Evolutionary conservation across 1,140 invertebrate genomes (phyloP).

Genomic region (Aradophagus sp.): DNA sequence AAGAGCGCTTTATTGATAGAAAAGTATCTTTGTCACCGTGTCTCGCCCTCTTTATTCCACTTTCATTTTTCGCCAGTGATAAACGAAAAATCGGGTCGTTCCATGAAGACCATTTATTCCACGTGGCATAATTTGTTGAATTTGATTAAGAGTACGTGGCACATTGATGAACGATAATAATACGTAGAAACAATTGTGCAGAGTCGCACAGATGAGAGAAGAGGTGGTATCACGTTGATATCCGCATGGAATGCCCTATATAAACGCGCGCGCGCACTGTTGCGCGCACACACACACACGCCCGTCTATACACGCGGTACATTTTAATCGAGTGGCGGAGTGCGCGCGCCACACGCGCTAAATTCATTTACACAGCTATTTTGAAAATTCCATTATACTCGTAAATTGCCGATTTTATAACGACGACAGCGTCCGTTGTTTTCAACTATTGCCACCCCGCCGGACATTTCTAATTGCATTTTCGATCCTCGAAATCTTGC

Average conservation of each 20-base stretch:
- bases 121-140: slow-evolving; percentile 1
- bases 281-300: slow-evolving; percentile 11
- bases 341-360: slow-evolving; percentile 47
- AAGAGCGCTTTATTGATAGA: too few relatives aligned
- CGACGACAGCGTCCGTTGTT: slow-evolving; percentile 4
- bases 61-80: too few relatives aligned
- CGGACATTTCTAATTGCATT: slow-evolving; percentile 32
- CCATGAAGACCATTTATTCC: too few relatives aligned
- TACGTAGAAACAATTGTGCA: slow-evolving; percentile 43
- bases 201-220: slow-evolving; percentile 40
- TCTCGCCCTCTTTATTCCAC: too few relatives aligned
- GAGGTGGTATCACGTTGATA: slow-evolving; percentile 50
- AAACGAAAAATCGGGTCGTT: too few relatives aligned
- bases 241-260: too few relatives aligned
- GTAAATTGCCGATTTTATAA: slow-evolving; percentile 28
- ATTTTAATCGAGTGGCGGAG: slow-evolving; percentile 37
- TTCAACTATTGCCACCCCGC: slow-evolving; percentile 5
- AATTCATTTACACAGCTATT: slow-evolving; percentile 53
- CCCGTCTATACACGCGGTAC: slow-evolving; percentile 28
- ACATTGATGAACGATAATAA: slow-evolving; percentile 37
- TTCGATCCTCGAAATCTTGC: too few relatives aligned
- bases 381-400: slow-evolving; percentile 49
- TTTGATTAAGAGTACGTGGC: slow-evolving; percentile 27
- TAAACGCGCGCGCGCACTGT: too few relatives aligned
- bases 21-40: too few relatives aligned